phyloP scores from a whole-genome alignment of 2,797 vertebrate genomes.

The Australoheros facetus region DNA sequence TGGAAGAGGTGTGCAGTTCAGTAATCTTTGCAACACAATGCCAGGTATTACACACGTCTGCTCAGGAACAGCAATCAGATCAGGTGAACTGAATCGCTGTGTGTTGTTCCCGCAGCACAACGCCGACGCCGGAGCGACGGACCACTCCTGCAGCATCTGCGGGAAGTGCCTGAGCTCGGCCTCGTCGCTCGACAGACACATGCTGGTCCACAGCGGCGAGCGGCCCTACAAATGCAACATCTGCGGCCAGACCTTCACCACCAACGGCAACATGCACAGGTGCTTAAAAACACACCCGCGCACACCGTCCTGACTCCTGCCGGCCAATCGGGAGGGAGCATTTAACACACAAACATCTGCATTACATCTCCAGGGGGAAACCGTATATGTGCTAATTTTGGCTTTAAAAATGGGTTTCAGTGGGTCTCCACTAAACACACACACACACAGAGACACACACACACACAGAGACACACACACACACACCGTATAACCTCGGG shows the following conservation, averaged over 20 bases:
- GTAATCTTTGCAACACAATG: no score
- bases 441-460: background rate
- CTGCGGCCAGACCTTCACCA: constrained; percentile 96
- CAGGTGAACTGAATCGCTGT: no score
- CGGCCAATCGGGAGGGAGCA: background rate
- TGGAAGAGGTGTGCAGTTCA: background rate
- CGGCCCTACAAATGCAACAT: constrained; percentile 92
- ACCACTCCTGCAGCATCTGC: constrained; percentile 98
- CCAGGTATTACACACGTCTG: background rate
- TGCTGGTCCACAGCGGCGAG: constrained; percentile 98
- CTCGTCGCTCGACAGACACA: constrained; percentile 96
- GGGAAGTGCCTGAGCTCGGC: constrained; percentile 97
- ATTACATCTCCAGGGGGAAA: background rate
- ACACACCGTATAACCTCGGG: background rate
- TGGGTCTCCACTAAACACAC: background rate
- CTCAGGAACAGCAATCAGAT: background rate
- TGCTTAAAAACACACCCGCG: constrained; percentile 52
- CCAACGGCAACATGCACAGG: constrained; percentile 99
- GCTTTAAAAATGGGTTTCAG: background rate
- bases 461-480: background rate
- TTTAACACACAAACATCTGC: background rate
- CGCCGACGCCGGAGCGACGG: constrained; percentile 89
- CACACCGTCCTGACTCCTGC: fast-evolving
- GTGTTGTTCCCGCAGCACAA: constrained; percentile 85
- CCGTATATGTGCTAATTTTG: background rate